Percentiles rank a stretch among this genome's conserved stretches.
Conservation (phyloP, 2,113 vertebrate species). For the Lophochroa leadbeateri region DNA sequence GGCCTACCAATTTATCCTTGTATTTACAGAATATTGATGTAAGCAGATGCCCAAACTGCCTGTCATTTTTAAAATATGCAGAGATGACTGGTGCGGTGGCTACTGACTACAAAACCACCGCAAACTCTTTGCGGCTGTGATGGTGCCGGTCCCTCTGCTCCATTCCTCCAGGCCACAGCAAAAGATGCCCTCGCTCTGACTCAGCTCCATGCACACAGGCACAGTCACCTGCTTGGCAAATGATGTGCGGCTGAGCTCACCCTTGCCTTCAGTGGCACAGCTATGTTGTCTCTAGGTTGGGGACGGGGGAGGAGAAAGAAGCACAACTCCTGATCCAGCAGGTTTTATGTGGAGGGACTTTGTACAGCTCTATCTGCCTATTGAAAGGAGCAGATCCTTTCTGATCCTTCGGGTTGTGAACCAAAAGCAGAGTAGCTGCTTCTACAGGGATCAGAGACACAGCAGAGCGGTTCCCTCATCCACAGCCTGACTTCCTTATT, state of each 20-base stretch:
- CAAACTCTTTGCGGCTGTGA: not conserved
- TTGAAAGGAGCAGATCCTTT: not conserved
- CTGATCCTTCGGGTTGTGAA: not conserved
- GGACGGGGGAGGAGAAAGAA: not conserved
- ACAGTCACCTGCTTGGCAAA: not conserved
- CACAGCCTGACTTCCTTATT: not conserved
- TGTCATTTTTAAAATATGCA: conserved; percentile 60
- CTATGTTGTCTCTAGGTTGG: not conserved
- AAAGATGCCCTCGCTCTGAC: not conserved
- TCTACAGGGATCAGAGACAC: not conserved
- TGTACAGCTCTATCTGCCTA: not conserved
- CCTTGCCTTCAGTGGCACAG: not conserved
- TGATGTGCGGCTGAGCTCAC: not conserved
- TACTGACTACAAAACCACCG: conserved; percentile 13
- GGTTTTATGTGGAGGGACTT: not conserved
- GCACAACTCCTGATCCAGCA: not conserved
- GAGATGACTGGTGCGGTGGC: conserved; percentile 39
- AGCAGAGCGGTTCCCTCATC: not conserved
- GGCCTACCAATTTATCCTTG: conserved; percentile 63
- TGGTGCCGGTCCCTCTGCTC: not conserved
- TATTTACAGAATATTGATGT: conserved; percentile 73
- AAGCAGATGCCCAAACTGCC: conserved; percentile 65
- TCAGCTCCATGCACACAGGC: not conserved
- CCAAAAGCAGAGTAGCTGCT: not conserved
- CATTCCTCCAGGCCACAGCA: not conserved